phyloP scores from a whole-genome alignment of 2,113 vertebrate genomes.

The Heptranchias perlo region DNA sequence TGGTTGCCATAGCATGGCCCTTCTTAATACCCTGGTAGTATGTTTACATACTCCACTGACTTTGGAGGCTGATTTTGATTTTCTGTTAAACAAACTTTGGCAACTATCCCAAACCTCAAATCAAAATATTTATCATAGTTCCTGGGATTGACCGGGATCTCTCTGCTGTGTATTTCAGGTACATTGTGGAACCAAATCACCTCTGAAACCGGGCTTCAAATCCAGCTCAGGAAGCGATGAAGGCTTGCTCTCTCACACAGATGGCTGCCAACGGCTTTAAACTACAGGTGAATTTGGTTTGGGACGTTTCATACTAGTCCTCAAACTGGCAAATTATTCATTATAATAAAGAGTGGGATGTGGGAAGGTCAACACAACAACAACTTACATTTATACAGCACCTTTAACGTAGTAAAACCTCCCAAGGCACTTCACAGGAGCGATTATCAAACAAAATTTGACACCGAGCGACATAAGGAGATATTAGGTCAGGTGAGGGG shows the following conservation, averaged over 20 bases:
- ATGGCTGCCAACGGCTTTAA: background rate
- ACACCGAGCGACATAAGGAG: too few relatives aligned
- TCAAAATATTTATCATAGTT: constrained; percentile 13
- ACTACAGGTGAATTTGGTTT: background rate
- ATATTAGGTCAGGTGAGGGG: too few relatives aligned
- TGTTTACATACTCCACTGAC: constrained; percentile 3
- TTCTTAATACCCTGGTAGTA: background rate
- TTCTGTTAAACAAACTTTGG: background rate
- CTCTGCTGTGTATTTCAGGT: background rate
- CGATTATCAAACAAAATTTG: too few relatives aligned
- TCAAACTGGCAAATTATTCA: background rate
- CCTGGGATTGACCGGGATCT: too few relatives aligned
- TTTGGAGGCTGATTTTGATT: background rate
- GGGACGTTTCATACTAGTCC: background rate
- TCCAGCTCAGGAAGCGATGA: background rate
- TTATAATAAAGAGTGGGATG: background rate
- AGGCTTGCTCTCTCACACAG: background rate
- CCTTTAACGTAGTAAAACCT: too few relatives aligned
- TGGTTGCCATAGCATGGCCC: background rate
- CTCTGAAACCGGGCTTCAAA: background rate
- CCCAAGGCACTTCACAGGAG: too few relatives aligned
- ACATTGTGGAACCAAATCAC: background rate
- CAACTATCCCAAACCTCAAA: constrained; percentile 18
- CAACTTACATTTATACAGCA: too few relatives aligned
- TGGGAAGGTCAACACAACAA: too few relatives aligned